phyloP scores from a whole-genome alignment of 1,140 invertebrate species.

The Potamilus streckersoni region DNA sequence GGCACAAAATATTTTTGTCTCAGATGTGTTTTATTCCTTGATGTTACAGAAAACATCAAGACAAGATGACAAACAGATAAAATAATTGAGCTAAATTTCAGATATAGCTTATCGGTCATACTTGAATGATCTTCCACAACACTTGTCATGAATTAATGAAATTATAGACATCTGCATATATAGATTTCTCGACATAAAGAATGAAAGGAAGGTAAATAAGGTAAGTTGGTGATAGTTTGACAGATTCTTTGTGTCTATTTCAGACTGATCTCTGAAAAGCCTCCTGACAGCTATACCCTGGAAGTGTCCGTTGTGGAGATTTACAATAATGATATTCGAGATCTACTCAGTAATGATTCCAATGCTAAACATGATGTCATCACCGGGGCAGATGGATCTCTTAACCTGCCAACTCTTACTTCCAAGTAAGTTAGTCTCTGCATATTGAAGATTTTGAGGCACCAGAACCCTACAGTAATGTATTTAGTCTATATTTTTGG shows the following conservation, averaged over 20 bases:
- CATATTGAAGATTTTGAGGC: background rate
- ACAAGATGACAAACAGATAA: no score
- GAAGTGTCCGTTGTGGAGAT: slow-evolving; percentile 64
- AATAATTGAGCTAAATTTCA: no score
- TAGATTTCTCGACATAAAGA: background rate
- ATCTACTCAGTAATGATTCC: slow-evolving; percentile 55
- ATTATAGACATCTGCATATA: no score
- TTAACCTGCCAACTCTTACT: slow-evolving; percentile 59
- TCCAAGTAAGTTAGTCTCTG: slow-evolving; percentile 47
- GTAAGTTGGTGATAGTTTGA: background rate
- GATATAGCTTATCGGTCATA: no score
- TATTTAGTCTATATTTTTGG: no score
- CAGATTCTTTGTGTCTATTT: slow-evolving; percentile 2
- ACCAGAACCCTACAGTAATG: no score
- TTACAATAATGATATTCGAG: slow-evolving; percentile 65
- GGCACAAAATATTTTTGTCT: no score
- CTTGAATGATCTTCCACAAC: no score
- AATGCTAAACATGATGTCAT: slow-evolving; percentile 62
- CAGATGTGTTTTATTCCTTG: no score
- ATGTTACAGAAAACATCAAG: no score
- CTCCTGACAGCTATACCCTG: slow-evolving; percentile 47
- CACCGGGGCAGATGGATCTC: slow-evolving; percentile 51
- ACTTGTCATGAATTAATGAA: no score
- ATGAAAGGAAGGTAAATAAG: background rate
- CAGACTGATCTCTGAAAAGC: slow-evolving; percentile 59